Base-by-base conservation (phyloP, 2,888 invertebrate species). In the Idaea aversata region DNA sequence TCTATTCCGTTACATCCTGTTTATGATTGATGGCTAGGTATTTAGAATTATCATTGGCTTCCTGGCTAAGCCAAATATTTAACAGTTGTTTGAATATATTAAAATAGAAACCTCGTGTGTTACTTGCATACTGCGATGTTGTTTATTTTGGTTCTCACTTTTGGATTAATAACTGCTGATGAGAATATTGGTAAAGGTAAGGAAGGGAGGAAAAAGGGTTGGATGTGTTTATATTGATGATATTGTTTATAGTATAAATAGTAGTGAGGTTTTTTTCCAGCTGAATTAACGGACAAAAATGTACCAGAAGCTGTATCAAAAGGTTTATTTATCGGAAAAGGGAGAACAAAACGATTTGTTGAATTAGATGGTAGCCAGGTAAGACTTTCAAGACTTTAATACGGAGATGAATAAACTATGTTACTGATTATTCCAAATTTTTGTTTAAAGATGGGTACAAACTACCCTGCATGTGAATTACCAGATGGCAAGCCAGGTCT, bases 401-500 rank as follows among this genome's bases (percentile, higher is more conserved):
- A 47, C 47, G 13, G 10, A 47, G 47, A 25, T 3, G 25, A 25
- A 25, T 25, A 25, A 25, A 36, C 4, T 1, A 7, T 10, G 36
- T 36, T 36, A 10, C 36, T 36, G 36, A 36, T 36, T 7, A 36
- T 36, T 36, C 36, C 4, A 7, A 1, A 3, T 36, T 5, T 36
- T 36, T 36, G 7, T 47, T 47, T 47, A 4, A 13, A 47, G 47
- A 47, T 13, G 10, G 47, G 47, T 13, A 47, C 47, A 47, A 47
- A 76, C 5, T 94, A 94, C 77, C 94, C 95, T 75, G 88, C 91
- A 16, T 97, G 96, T 85, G 71, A 95, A 92, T 82, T 90, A 85
- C 79, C 96, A 84, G 65, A 92, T 59, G 95, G 95, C 58, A 92
- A 91, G 63, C 79, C 87, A 10, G 97, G 96, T 0, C 95, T 94